phyloP scores from a whole-genome alignment of 37 sponge, comb jelly and placozoan genomes.

The Tethya wilhelma region DNA sequence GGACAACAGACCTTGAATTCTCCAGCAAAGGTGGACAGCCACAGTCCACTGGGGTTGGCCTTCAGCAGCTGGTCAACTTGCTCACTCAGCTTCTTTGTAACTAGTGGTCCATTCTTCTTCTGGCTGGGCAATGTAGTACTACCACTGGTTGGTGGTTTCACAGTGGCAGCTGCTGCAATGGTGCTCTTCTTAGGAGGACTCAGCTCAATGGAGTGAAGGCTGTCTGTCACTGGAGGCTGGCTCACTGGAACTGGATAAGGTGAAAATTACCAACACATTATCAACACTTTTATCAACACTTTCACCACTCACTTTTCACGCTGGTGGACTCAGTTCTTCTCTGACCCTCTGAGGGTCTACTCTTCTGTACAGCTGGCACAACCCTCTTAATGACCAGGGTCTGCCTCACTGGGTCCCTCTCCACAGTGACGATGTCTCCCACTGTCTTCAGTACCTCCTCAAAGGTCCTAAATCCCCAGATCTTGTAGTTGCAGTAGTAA shows the following conservation, averaged over 20 bases:
- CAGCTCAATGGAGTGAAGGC: slow-evolving; percentile 18
- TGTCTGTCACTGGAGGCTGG: too few species aligned
- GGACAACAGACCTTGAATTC: slow-evolving; percentile 36
- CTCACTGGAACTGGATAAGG: too few species aligned
- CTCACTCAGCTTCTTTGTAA: not conserved
- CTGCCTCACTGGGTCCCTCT: not conserved
- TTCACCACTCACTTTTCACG: too few species aligned
- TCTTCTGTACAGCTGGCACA: not conserved
- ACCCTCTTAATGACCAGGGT: slow-evolving; percentile 1
- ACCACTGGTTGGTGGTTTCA: not conserved
- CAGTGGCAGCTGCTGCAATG: not conserved
- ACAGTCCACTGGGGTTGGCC: slow-evolving; percentile 37
- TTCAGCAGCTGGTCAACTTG: slow-evolving; percentile 19
- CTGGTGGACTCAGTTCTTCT: too few species aligned
- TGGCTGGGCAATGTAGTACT: too few species aligned
- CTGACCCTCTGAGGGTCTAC: too few species aligned
- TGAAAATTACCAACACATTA: too few species aligned
- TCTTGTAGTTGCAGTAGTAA: slow-evolving; percentile 9
- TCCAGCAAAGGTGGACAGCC: slow-evolving; percentile 23
- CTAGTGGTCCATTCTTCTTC: not conserved
- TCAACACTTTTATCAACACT: too few species aligned
- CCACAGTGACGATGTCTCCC: slow-evolving; percentile 7
- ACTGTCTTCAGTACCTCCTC: slow-evolving; percentile 18
- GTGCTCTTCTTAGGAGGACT: slow-evolving; percentile 16
- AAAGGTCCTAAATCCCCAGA: slow-evolving; percentile 36